Evolutionary conservation across 2,888 invertebrate genomes (phyloP).

Genomic region (Apoda limacodes): DNA sequence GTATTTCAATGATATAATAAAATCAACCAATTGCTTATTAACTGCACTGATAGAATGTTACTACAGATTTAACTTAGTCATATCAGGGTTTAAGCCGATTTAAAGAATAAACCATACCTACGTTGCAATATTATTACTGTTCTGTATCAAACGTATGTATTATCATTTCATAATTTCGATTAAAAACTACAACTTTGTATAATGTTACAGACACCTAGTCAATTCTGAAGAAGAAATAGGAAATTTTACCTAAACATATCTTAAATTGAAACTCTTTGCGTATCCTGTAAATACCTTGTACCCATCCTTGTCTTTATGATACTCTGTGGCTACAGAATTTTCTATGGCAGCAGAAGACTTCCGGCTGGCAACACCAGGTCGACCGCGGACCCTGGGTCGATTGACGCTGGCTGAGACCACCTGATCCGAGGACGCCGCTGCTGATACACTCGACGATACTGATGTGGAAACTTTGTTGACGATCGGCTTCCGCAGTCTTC

Average conservation of each 20-base stretch:
- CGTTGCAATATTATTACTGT: no score
- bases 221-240: neutral
- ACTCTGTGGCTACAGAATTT: conserved; percentile 66
- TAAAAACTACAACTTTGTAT: conserved; percentile 13
- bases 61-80: no score
- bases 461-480: conserved; percentile 71
- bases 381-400: conserved; percentile 73
- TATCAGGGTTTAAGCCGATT: no score
- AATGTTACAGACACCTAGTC: no score
- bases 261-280: neutral
- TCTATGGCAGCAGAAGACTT: conserved; percentile 66
- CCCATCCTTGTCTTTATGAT: conserved; percentile 77
- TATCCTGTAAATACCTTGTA: conserved; percentile 66
- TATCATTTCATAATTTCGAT: conserved; percentile 13
- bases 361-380: conserved; percentile 68
- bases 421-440: conserved; percentile 58
- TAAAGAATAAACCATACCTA: no score
- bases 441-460: conserved; percentile 73
- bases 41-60: no score
- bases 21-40: no score
- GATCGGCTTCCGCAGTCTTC: conserved; percentile 76
- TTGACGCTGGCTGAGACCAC: conserved; percentile 69
- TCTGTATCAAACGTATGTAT: conserved; percentile 23
- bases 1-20: no score
- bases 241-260: neutral